These are phyloP conservation scores for Lontra canadensis DNA, from an alignment of 2,113 vertebrate genomes.

Conservation along the genomic window DNA sequence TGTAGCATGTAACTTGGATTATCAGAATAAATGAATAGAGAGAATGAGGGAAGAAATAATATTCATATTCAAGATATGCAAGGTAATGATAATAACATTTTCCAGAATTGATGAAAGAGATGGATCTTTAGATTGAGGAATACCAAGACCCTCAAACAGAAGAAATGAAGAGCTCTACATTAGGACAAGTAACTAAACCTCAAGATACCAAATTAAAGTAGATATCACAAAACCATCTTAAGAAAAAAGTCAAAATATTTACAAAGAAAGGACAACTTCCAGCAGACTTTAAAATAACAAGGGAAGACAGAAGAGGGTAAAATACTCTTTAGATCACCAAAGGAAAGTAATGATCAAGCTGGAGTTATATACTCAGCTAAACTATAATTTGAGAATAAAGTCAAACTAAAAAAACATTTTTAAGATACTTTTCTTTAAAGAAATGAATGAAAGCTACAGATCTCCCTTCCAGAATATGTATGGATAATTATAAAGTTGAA, in stretches of 20 bases:
- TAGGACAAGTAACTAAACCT: not conserved
- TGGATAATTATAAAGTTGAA: not conserved
- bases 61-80: not conserved
- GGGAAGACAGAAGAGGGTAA: not conserved
- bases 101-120: not conserved
- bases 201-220: not conserved
- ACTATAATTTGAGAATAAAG: not conserved
- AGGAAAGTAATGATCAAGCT: not conserved
- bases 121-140: not conserved
- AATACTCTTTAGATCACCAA: not conserved
- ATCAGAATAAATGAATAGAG: not conserved
- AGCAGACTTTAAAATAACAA: not conserved
- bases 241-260: not conserved
- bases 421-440: not conserved
- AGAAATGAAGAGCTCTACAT: not conserved
- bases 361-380: not conserved
- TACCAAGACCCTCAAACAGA: not conserved
- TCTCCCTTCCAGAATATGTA: not conserved
- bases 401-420: not conserved
- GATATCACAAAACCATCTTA: not conserved
- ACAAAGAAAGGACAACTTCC: not conserved
- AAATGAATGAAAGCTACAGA: not conserved
- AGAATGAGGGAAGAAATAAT: not conserved
- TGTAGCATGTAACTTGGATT: not conserved
- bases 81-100: not conserved